Conservation (phyloP, 1,140 invertebrate genomes). For the Papilio machaon region DNA sequence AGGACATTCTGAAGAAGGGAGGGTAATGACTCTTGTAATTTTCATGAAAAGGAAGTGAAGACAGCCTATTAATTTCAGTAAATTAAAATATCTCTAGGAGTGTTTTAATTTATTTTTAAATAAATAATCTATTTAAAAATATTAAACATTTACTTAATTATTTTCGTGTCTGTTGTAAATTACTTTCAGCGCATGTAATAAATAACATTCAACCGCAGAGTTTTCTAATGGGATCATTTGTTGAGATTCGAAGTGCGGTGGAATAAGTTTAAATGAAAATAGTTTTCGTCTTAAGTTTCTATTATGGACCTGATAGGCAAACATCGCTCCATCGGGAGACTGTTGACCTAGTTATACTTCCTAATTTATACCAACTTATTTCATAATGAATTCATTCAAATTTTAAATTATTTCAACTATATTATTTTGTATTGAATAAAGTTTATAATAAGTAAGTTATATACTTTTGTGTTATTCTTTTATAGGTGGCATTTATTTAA, state of each 20-base stretch:
- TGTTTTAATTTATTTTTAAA: not conserved
- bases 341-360: not conserved
- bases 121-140: no score
- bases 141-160: not conserved
- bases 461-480: no score
- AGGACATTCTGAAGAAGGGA: not conserved
- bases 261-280: constrained; percentile 35
- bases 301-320: not conserved
- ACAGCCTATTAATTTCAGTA: not conserved
- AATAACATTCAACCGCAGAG: not conserved
- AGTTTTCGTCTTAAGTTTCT: constrained; percentile 32
- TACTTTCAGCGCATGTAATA: not conserved
- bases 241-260: not conserved
- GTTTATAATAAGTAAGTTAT: no score
- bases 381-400: no score
- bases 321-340: not conserved
- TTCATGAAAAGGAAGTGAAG: not conserved
- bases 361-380: not conserved
- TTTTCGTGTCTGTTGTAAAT: not conserved
- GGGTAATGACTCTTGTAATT: not conserved
- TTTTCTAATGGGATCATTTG: not conserved
- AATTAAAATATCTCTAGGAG: not conserved
- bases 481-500: no score
- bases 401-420: no score
- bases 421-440: no score